phyloP scores from a whole-genome alignment of 2,797 vertebrate species.

The Parauchenoglanis punctatus region DNA sequence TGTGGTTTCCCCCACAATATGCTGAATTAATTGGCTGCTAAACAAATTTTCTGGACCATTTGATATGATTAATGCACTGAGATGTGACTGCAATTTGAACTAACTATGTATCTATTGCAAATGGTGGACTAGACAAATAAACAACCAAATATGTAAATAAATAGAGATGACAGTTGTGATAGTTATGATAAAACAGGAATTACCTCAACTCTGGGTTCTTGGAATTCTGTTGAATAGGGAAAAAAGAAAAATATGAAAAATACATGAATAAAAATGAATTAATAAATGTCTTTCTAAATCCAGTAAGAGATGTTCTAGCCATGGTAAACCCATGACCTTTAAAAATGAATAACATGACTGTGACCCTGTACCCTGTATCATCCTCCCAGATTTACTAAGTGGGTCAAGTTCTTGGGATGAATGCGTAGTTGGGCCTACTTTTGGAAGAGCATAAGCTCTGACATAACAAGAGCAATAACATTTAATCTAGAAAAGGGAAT shows the following conservation, averaged over 20 bases:
- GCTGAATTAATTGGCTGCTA: background rate
- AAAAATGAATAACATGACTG: background rate
- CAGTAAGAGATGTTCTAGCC: background rate
- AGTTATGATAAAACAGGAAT: constrained; percentile 32
- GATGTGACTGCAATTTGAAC: background rate
- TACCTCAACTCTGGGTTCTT: constrained; percentile 72
- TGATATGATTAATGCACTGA: background rate
- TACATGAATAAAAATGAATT: constrained; percentile 39
- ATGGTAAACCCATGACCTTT: background rate
- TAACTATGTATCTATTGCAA: background rate
- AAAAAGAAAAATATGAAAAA: constrained; percentile 22
- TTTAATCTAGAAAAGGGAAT: background rate
- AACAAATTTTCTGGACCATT: background rate
- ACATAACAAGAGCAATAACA: background rate
- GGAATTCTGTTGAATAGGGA: constrained; percentile 62
- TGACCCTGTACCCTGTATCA: constrained; percentile 7
- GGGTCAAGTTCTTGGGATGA: background rate
- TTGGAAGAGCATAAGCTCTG: background rate
- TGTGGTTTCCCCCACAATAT: constrained; percentile 1
- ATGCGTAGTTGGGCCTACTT: background rate
- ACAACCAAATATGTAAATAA: constrained; percentile 8
- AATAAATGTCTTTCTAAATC: background rate
- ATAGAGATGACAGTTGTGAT: background rate
- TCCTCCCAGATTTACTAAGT: background rate
- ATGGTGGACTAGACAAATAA: background rate